These are phyloP conservation scores for Haliclona indistincta DNA, from an alignment of 37 sponge, comb jelly and placozoan species.

Conservation along the genomic window DNA sequence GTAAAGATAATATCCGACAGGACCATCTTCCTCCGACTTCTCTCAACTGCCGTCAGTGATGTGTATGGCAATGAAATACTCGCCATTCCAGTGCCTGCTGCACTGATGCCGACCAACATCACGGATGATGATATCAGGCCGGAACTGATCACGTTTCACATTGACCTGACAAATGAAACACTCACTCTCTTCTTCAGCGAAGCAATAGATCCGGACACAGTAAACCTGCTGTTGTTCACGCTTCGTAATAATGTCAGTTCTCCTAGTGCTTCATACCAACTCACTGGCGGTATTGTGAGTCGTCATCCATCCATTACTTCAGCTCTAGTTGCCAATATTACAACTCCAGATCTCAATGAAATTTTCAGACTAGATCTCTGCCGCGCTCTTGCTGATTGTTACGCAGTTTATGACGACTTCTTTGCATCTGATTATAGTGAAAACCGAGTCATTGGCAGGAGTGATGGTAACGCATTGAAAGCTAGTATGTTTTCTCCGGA, in stretches of 20 bases:
- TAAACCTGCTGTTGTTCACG: slow-evolving; percentile 44
- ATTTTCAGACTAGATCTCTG: slow-evolving; percentile 65
- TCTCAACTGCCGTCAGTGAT: slow-evolving; percentile 50
- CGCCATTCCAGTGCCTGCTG: slow-evolving; percentile 8
- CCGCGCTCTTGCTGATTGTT: slow-evolving; percentile 44
- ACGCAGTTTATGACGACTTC: slow-evolving; percentile 13
- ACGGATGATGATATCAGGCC: slow-evolving; percentile 54
- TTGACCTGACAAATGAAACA: slow-evolving; percentile 71
- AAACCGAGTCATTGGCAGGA: slow-evolving; percentile 23
- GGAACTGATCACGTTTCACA: slow-evolving; percentile 52
- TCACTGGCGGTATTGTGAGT: slow-evolving; percentile 63
- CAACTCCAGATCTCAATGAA: slow-evolving; percentile 62
- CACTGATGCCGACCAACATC: slow-evolving; percentile 25
- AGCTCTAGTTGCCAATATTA: slow-evolving; percentile 50
- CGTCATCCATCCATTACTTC: slow-evolving; percentile 47
- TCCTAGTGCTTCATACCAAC: slow-evolving; percentile 8
- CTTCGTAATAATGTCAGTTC: slow-evolving; percentile 37
- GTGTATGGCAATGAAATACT: slow-evolving; percentile 35
- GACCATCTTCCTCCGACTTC: slow-evolving; percentile 52
- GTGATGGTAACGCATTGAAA: slow-evolving; percentile 17
- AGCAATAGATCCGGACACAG: slow-evolving; percentile 41
- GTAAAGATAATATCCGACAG: slow-evolving; percentile 15
- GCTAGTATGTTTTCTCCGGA: slow-evolving; percentile 54
- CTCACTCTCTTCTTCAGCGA: slow-evolving; percentile 72
- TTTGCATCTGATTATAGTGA: slow-evolving; percentile 55